These are phyloP conservation scores for Octomys mimax DNA, from an alignment of 2,797 vertebrate genomes.

Conservation along the genomic window DNA sequence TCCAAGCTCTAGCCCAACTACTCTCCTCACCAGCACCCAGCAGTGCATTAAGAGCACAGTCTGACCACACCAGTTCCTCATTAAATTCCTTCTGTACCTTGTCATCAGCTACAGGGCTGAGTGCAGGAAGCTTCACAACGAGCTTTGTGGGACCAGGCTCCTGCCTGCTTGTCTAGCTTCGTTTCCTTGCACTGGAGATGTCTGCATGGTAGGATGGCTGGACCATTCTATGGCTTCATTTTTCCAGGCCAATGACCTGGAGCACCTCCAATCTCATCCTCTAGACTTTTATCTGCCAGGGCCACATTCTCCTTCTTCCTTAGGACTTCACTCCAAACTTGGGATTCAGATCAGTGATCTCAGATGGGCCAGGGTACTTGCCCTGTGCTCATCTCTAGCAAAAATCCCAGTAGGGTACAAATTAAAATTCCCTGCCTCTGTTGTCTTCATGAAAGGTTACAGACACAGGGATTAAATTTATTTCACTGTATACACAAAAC, in stretches of 20 bases:
- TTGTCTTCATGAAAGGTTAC: background rate
- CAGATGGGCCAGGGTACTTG: background rate
- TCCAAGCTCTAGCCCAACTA: background rate
- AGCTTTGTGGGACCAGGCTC: background rate
- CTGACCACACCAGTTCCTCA: background rate
- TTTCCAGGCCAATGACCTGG: background rate
- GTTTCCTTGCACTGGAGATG: background rate
- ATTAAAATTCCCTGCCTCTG: background rate
- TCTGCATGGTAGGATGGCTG: background rate
- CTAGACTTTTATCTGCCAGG: background rate
- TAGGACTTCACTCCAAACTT: background rate
- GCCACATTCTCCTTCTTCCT: background rate
- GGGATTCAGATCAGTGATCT: background rate
- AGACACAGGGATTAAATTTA: background rate
- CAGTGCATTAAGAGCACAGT: background rate
- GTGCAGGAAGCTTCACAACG: background rate
- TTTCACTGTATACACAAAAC: background rate
- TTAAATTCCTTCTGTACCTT: background rate
- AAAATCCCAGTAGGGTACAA: background rate
- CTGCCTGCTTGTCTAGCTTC: background rate
- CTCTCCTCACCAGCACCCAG: background rate
- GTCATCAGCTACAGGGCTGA: background rate
- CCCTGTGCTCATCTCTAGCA: background rate
- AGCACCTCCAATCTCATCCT: background rate
- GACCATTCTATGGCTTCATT: background rate